phyloP scores from a whole-genome alignment of 2,113 vertebrate genomes.

The Vulpes lagopus region DNA sequence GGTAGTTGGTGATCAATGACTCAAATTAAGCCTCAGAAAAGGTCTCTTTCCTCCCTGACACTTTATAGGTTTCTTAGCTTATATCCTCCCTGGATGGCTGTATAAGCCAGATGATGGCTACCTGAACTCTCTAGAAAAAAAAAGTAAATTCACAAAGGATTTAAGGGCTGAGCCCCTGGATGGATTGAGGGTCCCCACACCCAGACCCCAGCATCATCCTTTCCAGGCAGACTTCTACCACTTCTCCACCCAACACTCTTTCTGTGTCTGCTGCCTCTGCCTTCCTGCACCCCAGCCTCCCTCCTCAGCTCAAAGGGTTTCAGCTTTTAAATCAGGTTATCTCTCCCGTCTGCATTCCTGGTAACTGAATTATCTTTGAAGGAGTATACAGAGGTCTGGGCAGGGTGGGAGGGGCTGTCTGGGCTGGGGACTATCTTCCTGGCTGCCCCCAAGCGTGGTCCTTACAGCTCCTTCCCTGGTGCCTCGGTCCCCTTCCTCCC shows the following conservation, averaged over 20 bases:
- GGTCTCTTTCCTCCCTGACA: slow-evolving; percentile 13
- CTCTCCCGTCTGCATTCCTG: slow-evolving; percentile 47
- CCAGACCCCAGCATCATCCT: not conserved
- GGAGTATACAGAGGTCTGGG: slow-evolving; percentile 56
- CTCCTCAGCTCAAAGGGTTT: slow-evolving; percentile 48
- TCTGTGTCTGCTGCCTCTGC: not conserved
- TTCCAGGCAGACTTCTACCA: not conserved
- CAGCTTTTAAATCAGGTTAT: slow-evolving; percentile 74
- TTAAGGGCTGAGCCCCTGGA: not conserved
- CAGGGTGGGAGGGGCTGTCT: slow-evolving; percentile 41
- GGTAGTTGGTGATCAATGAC: slow-evolving; percentile 58
- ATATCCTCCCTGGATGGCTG: not conserved
- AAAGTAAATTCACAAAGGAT: not conserved
- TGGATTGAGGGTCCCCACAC: not conserved
- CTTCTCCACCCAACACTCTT: not conserved
- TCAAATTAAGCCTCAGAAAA: slow-evolving; percentile 67
- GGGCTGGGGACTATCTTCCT: slow-evolving; percentile 39
- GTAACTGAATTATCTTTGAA: slow-evolving; percentile 79
- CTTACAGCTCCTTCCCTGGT: not conserved
- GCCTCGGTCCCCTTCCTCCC: not conserved
- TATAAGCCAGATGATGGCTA: slow-evolving; percentile 3
- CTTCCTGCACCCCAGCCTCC: not conserved
- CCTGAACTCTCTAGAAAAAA: not conserved
- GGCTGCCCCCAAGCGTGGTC: slow-evolving; percentile 31
- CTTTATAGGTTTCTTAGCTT: slow-evolving; percentile 39